Evolutionary conservation across 2,888 invertebrate species (phyloP), one percentile per base, ranked within the genome.

Genomic region (Diogma glabrata): DNA sequence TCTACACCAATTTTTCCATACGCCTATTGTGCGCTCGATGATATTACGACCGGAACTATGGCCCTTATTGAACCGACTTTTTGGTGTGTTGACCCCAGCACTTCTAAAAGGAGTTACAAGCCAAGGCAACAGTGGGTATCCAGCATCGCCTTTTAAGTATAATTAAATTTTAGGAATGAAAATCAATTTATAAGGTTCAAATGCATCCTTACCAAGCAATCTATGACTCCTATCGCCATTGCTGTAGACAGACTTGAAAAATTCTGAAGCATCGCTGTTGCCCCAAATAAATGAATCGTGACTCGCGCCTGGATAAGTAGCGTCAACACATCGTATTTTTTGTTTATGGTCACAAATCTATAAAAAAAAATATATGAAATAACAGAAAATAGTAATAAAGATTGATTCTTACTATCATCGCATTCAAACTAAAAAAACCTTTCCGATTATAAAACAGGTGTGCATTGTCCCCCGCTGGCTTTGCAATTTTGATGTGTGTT

Each of bases 401-500:
- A 33, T 33, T 33, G 33, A 33, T 33, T 33, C 33, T 33, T 33
- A 33, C 33, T 33, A n/a, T n/a, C 8, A 33, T 33, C n/a, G 10
- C 16, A 33, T 12, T 33, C 33, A 33, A 33, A 33, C 33, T 33
- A 33, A 33, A 33, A 33, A 33, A 33, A n/a, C 33, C n/a, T 33
- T 33, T 33, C 33, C 8, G 2, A 33, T n/a, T n/a, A n/a, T 33
- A 33, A 33, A 33, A 33, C n/a, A 33, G 33, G 2, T 38, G 38
- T 38, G 38, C 10, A 19, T 38, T 38, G 38, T 38, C 16, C 5
- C 10, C 38, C 19, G 38, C 38, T 16, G 38, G 38, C 10, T 38
- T 38, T 38, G 38, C 38, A 38, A 38, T 38, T 38, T 38, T 38
- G 14, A 38, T 38, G 16, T 38, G 38, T 38, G 38, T 16, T 16